Evolutionary conservation across 1,140 invertebrate species (phyloP), one percentile per base, ranked within the genome.

Genomic region (Campodea augens): DNA sequence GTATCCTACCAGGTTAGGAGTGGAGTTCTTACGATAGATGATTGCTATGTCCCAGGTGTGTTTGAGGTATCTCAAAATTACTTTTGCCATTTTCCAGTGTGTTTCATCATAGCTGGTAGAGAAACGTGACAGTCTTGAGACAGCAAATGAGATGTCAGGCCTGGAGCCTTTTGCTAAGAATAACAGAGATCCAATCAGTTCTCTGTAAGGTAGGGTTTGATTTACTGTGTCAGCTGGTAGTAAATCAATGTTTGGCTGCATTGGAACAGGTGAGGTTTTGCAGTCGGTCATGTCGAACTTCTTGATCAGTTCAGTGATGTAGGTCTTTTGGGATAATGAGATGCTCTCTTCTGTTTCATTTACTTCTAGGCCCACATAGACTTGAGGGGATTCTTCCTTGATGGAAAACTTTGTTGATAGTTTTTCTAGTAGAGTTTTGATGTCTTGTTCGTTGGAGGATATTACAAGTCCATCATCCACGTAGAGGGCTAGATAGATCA

Each of bases 101-200:
- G n/a, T 24, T 19, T 50, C 49, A n/a, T 24, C 43, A 10, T 51
- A 21, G 7, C 23, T 13, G 12, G 13, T 22, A 4, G 19, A 24
- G n/a, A n/a, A n/a, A n/a, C n/a, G n/a, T n/a, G n/a, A n/a, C n/a
- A n/a, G 18, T 13, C 29, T 38, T 13, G 44, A 49, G 0, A 58
- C 55, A 25, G 56, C 49, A 47, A 53, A 58, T 4, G 55, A 47
- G 27, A 64, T 56, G 43, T 66, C 62, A 7, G 56, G 61, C 22
- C 61, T 22, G 0, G 60, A 60, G 4, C 47, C 46, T 1, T 56
- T 42, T 1, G 58, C 50, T 12, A 63, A 29, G 49, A 63, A 64
- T 43, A 64, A 54, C 5, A 63, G 47, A 10, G 45, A 45, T n/a
- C 56, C 58, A 15, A 59, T 52, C 1, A 51, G 48, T 44, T 55